A percentile compares a stretch with the other conserved stretches of the same genome.
These are phyloP conservation scores for Ursus arctos DNA, from an alignment of 2,113 vertebrate genomes.

Conservation along the genomic window DNA sequence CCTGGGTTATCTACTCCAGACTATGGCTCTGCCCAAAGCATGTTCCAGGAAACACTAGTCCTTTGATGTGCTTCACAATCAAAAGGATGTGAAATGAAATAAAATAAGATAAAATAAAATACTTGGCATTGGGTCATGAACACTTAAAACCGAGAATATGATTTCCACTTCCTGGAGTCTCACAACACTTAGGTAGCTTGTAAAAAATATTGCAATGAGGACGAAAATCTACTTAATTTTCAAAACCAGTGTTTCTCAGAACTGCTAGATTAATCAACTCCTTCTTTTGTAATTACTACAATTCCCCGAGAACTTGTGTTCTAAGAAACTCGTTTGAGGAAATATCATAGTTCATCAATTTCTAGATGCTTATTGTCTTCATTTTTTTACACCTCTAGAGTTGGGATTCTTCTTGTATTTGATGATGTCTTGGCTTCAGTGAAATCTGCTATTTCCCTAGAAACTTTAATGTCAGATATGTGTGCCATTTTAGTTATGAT, in stretches of 20 bases:
- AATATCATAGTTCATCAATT: neutral
- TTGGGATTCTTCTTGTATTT: neutral
- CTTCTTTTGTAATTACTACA: constrained; percentile 42
- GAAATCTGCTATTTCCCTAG: neutral
- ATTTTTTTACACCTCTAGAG: neutral
- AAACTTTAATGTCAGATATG: neutral
- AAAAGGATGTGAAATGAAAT: neutral
- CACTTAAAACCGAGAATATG: neutral
- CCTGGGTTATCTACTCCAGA: neutral
- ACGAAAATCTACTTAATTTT: constrained; percentile 36
- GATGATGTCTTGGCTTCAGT: neutral
- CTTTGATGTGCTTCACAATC: neutral
- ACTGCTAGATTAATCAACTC: constrained; percentile 16
- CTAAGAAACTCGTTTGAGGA: neutral
- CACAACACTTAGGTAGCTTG: neutral
- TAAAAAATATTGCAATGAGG: neutral
- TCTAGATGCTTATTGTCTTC: neutral
- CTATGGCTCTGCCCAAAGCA: neutral
- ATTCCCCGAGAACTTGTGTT: neutral
- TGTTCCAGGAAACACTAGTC: neutral
- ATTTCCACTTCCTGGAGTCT: neutral
- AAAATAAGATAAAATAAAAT: neutral
- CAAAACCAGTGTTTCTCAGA: constrained; percentile 16
- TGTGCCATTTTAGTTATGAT: neutral
- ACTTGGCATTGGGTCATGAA: neutral